Conservation (phyloP, 2,113 vertebrate genomes). For the Odocoileus hemionus region DNA sequence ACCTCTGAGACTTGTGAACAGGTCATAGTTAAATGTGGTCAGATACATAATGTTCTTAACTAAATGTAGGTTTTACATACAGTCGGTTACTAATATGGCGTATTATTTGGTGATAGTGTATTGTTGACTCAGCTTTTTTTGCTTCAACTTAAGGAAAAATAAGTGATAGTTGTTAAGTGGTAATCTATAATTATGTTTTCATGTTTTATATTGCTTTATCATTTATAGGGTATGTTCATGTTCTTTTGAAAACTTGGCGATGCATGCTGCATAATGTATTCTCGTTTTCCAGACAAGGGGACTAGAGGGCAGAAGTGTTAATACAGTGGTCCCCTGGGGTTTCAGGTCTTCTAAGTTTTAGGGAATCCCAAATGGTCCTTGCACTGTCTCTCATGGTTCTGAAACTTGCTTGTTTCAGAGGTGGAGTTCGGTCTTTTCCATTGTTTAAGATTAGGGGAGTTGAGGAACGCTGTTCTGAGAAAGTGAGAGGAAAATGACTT, state of each 20-base stretch:
- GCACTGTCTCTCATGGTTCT: background rate
- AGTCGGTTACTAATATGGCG: background rate
- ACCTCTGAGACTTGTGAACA: background rate
- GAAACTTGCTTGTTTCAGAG: background rate
- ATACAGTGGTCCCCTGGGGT: background rate
- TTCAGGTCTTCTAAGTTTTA: background rate
- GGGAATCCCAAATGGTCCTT: background rate
- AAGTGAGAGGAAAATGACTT: background rate
- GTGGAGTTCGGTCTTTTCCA: background rate
- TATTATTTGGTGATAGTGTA: background rate
- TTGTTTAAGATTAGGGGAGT: background rate
- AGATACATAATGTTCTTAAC: background rate
- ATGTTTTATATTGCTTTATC: background rate
- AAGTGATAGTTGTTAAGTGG: background rate
- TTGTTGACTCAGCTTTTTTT: constrained; percentile 29
- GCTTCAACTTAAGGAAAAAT: constrained; percentile 16
- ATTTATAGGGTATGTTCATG: background rate
- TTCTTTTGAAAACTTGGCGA: background rate
- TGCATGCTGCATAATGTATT: background rate
- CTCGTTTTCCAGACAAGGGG: background rate
- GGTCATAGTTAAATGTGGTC: constrained; percentile 27
- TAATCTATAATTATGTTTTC: background rate
- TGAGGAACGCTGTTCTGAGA: background rate
- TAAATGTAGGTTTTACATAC: background rate
- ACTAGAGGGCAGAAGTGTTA: background rate